Conservation (phyloP, 2,797 vertebrate species). For the Discoglossus pictus region DNA sequence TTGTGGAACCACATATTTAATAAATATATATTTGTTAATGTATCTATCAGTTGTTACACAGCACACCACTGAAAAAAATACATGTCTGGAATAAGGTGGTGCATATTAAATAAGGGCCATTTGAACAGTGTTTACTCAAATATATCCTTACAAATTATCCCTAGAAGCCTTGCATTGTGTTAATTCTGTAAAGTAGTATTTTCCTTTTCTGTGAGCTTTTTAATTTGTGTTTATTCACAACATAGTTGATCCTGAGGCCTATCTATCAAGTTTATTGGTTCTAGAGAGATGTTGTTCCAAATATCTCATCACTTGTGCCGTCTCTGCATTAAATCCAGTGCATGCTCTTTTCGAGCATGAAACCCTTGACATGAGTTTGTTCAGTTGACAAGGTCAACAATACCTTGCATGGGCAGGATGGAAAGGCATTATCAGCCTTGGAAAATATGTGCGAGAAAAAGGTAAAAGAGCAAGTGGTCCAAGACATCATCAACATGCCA, state of each 20-base stretch:
- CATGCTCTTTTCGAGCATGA: slow-evolving; percentile 2
- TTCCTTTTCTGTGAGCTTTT: neutral
- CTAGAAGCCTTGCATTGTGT: no score
- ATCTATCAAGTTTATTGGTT: slow-evolving; percentile 18
- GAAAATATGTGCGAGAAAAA: no score
- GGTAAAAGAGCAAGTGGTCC: no score
- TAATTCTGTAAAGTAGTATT: neutral
- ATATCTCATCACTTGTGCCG: slow-evolving; percentile 2
- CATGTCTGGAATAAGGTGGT: no score
- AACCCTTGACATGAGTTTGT: slow-evolving; percentile 1
- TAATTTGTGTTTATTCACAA: slow-evolving; percentile 12
- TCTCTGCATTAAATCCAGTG: slow-evolving; percentile 4
- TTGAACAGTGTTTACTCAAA: no score
- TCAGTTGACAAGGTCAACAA: slow-evolving; percentile 11
- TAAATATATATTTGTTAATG: no score
- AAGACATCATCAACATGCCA: no score
- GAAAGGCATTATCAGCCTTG: neutral
- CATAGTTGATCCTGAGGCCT: neutral
- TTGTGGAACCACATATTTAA: no score
- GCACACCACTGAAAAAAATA: no score
- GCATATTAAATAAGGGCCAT: no score
- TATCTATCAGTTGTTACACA: no score
- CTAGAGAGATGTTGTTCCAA: slow-evolving; percentile 7
- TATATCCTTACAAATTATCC: no score
- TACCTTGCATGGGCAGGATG: neutral